phyloP scores from a whole-genome alignment of 1,140 invertebrate species.

The Nasonia giraulti region DNA sequence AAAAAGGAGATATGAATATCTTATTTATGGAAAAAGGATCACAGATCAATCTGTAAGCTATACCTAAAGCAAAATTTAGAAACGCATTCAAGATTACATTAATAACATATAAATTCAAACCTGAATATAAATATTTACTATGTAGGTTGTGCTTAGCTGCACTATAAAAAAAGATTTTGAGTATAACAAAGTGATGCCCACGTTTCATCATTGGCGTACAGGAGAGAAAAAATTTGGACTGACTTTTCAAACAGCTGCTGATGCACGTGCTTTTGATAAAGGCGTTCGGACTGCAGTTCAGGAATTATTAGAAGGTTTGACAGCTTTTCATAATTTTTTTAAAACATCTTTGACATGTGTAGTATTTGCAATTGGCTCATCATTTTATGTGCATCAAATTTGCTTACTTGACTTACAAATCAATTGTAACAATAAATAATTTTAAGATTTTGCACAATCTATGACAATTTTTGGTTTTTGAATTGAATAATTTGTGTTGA shows the following conservation, averaged over 20 bases:
- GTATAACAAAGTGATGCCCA: constrained; percentile 98
- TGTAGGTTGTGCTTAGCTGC: constrained; percentile 94
- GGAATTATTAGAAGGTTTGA: constrained; percentile 91
- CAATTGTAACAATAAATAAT: not conserved
- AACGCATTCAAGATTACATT: not conserved
- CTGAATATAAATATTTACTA: constrained; percentile 21
- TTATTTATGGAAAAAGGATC: constrained; percentile 93
- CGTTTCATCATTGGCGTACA: constrained; percentile 97
- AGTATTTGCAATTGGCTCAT: not conserved
- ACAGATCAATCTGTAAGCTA: constrained; percentile 89
- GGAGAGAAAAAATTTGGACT: constrained; percentile 96
- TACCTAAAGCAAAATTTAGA: not conserved
- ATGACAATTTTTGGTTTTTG: not conserved
- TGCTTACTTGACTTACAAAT: not conserved
- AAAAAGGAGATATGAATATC: constrained; percentile 85
- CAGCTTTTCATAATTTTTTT: not conserved
- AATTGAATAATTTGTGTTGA: not conserved
- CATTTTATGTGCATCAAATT: no score
- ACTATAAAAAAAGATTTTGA: constrained; percentile 96
- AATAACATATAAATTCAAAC: not conserved
- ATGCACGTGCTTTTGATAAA: constrained; percentile 95
- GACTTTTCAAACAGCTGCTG: constrained; percentile 94
- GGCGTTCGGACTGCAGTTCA: constrained; percentile 92
- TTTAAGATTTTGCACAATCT: not conserved
- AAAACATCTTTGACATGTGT: not conserved